phyloP scores from a whole-genome alignment of 1,140 invertebrate species.

The Sipha flava region DNA sequence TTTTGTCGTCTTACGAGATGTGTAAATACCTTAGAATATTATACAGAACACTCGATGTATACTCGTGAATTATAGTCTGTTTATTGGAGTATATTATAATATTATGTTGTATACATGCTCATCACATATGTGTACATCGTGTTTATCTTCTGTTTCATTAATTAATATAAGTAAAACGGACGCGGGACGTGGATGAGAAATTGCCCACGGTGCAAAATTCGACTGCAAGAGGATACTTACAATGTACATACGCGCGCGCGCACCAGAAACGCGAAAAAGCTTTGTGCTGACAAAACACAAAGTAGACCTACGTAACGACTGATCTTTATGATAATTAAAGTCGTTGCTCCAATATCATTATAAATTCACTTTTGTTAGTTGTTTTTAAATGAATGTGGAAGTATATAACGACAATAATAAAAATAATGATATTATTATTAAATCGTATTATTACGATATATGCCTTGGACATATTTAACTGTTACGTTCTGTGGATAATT shows the following conservation, averaged over 20 bases:
- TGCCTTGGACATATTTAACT: no score
- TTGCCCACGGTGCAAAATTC: background rate
- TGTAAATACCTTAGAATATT: no score
- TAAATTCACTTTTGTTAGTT: background rate
- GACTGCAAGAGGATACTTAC: no score
- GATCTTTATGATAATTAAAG: background rate
- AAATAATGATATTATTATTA: no score
- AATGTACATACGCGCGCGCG: background rate
- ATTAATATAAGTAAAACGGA: background rate
- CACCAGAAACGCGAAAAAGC: background rate
- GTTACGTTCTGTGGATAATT: no score
- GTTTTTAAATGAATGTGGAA: background rate
- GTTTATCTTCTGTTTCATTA: background rate
- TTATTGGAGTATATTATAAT: background rate
- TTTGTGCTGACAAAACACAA: background rate
- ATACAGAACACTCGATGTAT: no score
- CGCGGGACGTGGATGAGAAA: background rate
- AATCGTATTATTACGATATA: no score
- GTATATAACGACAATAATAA: no score
- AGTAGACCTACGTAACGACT: background rate
- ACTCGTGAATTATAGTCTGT: no score
- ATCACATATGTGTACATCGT: background rate
- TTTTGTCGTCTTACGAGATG: no score
- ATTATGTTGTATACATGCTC: background rate
- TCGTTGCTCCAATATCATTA: background rate